Conservation (phyloP, 2,888 invertebrate species). For the Eilema griseolum region DNA sequence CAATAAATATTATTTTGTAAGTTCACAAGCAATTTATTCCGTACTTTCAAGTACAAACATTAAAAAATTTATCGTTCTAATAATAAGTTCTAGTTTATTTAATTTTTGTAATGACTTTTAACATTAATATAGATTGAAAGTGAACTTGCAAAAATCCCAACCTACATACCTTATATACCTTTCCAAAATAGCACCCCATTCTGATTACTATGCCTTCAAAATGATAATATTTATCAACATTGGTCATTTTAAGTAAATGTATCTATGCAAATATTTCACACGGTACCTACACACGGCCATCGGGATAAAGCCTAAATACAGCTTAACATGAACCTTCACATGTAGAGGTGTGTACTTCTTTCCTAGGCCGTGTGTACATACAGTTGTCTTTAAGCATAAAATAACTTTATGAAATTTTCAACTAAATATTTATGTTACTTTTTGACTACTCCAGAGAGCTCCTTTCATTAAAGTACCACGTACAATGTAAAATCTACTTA, state of each 20-base stretch:
- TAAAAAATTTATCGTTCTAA: neutral
- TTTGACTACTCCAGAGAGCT: conserved; percentile 43
- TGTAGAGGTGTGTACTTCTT: neutral
- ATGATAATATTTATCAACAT: conserved; percentile 61
- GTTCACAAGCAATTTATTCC: conserved; percentile 47
- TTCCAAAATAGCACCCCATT: conserved; percentile 84
- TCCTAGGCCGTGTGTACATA: neutral
- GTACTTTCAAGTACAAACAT: conserved; percentile 15
- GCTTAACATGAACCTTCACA: no score
- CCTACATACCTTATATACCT: conserved; percentile 74
- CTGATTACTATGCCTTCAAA: conserved; percentile 64
- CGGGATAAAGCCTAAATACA: no score
- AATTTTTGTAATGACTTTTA: conserved; percentile 1
- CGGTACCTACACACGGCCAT: neutral
- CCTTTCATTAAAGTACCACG: conserved; percentile 13
- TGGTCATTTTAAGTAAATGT: conserved; percentile 58
- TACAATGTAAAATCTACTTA: neutral
- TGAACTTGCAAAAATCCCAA: conserved; percentile 63
- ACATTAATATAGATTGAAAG: conserved; percentile 52
- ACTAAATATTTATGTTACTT: conserved; percentile 30
- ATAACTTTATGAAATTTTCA: conserved; percentile 29
- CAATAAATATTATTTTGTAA: conserved; percentile 64
- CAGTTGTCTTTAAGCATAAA: conserved; percentile 20
- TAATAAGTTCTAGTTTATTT: neutral
- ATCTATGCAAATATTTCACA: conserved; percentile 25